These are phyloP conservation scores for Spermophilus dauricus DNA, from an alignment of 2,113 vertebrate genomes.

Conservation along the genomic window DNA sequence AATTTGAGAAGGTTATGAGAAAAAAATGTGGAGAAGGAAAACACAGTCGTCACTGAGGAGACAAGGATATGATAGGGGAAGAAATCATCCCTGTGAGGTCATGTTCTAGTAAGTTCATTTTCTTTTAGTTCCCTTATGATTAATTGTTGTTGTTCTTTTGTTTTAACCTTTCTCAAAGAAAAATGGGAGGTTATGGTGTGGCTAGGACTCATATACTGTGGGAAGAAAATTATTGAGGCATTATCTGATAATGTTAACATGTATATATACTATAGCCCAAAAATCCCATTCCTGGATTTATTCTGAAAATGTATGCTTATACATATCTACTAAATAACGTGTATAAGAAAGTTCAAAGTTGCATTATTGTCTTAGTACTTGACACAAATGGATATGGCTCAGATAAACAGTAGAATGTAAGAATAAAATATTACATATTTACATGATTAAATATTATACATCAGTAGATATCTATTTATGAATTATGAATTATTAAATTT, in stretches of 20 bases:
- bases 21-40: background rate
- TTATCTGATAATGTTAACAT: background rate
- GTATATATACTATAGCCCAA: background rate
- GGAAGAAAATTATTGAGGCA: background rate
- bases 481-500: background rate
- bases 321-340: background rate
- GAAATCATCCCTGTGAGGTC: background rate
- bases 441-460: background rate
- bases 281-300: background rate
- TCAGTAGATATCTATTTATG: background rate
- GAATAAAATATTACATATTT: background rate
- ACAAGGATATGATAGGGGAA: accelerated
- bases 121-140: background rate
- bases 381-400: background rate
- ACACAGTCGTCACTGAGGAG: accelerated
- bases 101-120: background rate
- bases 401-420: background rate
- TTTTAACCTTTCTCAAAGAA: background rate
- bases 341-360: background rate
- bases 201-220: background rate
- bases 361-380: background rate
- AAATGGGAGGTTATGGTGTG: background rate
- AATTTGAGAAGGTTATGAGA: background rate
- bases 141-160: background rate
- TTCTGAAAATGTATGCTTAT: background rate